A percentile compares a stretch with the other conserved stretches of the same genome.
phyloP scores from a whole-genome alignment of 2,797 vertebrate species.

The Neomorphus geoffroyi region DNA sequence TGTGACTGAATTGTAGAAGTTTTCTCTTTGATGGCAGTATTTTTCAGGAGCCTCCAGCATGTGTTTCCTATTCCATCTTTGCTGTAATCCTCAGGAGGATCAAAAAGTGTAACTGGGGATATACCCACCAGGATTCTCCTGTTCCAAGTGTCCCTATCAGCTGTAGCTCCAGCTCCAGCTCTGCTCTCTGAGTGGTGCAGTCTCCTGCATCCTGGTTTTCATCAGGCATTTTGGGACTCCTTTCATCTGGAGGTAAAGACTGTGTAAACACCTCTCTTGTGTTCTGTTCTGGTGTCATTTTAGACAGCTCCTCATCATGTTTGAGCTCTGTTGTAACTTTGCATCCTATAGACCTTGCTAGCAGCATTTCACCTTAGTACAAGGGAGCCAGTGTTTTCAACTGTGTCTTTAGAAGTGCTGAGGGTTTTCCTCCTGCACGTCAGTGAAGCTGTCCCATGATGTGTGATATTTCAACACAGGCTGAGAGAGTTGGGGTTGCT shows the following conservation, averaged over 20 bases:
- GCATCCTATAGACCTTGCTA: neutral
- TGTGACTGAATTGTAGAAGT: neutral
- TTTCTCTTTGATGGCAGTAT: neutral
- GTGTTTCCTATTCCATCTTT: neutral
- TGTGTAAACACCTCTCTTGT: rapidly evolving
- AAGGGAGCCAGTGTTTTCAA: rapidly evolving
- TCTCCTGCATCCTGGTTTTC: neutral
- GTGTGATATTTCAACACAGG: neutral
- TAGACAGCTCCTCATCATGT: neutral
- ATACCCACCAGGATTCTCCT: neutral
- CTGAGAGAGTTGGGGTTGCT: too few relatives aligned
- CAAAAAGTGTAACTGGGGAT: neutral
- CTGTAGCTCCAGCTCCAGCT: neutral
- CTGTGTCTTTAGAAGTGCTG: neutral
- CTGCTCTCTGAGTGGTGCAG: neutral
- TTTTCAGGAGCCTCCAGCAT: neutral
- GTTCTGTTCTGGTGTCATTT: neutral
- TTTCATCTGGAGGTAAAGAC: neutral
- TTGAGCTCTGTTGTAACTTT: neutral
- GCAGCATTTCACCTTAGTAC: neutral
- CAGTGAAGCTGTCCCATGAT: neutral
- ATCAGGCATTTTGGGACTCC: neutral
- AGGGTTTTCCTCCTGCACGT: neutral
- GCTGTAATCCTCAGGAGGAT: neutral
- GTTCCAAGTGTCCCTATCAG: rapidly evolving